A percentile compares a stretch with the other conserved stretches of the same genome.
Conservation (phyloP, 2,113 vertebrate species). For the Coreoperca whiteheadi region DNA sequence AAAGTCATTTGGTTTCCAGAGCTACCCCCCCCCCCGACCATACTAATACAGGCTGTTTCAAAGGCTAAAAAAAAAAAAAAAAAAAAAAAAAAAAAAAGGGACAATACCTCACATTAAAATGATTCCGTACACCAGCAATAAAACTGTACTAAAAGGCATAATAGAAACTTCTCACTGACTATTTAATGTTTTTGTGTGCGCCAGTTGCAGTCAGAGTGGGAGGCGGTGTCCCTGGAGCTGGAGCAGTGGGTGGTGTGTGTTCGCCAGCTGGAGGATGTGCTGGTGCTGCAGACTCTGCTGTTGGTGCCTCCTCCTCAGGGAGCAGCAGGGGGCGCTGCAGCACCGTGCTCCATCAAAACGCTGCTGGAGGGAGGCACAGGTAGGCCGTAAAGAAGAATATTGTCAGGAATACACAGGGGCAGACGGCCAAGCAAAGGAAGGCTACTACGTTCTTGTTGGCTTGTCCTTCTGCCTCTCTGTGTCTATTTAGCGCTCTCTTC, state of each 20-base stretch:
- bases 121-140: neutral
- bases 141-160: neutral
- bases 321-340: conserved; percentile 81
- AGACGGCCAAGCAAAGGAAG: neutral
- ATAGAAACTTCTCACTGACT: neutral
- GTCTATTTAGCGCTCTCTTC: neutral
- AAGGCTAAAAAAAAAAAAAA: neutral
- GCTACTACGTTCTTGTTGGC: neutral
- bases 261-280: conserved; percentile 93
- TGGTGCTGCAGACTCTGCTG: conserved; percentile 93
- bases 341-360: conserved; percentile 90
- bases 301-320: conserved; percentile 74
- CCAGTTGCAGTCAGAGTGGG: conserved; percentile 89
- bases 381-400: conserved; percentile 52
- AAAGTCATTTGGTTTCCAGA: no score
- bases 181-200: conserved; percentile 8
- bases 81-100: no score
- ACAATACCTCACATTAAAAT: neutral
- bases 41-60: no score
- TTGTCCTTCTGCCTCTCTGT: neutral
- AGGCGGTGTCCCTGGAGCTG: conserved; percentile 93
- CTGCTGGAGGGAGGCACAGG: conserved; percentile 94
- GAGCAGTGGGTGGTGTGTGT: conserved; percentile 96
- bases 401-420: neutral
- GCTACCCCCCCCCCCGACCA: no score